Evolutionary conservation across 2,888 invertebrate species (phyloP).

Genomic region (Erebia palarica): DNA sequence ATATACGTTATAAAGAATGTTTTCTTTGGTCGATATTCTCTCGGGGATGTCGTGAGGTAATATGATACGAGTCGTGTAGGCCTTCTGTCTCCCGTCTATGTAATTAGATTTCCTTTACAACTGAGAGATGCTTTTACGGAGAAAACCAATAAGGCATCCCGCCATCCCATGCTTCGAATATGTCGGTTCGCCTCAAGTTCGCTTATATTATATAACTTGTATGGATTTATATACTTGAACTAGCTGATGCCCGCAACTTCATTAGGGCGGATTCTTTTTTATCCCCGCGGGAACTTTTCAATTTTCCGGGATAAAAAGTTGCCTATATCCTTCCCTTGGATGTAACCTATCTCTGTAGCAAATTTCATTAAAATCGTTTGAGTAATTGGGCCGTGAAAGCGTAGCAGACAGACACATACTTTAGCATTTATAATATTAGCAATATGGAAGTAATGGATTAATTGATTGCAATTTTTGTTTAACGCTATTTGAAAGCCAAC

Average conservation of each 20-base stretch:
- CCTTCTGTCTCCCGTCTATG: slow-evolving; percentile 33
- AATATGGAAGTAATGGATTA: no score
- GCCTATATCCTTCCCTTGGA: no score
- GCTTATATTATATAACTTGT: not conserved
- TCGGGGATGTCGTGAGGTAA: slow-evolving; percentile 18
- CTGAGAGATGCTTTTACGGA: slow-evolving; percentile 49
- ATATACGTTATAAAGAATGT: not conserved
- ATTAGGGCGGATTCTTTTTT: no score
- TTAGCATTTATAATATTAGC: no score
- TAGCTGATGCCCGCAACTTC: no score
- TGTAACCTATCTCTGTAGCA: no score
- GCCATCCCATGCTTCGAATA: slow-evolving; percentile 39
- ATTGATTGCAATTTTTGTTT: not conserved
- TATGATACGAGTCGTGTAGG: slow-evolving; percentile 23
- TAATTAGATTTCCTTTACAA: slow-evolving; percentile 60
- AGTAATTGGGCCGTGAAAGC: no score
- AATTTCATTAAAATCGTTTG: no score
- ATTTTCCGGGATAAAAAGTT: no score
- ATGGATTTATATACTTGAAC: not conserved
- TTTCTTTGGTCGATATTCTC: slow-evolving; percentile 23
- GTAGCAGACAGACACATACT: no score
- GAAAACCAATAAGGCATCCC: slow-evolving; percentile 58
- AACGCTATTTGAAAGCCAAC: not conserved
- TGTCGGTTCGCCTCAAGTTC: slow-evolving; percentile 9
- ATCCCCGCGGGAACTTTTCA: no score